phyloP scores from a whole-genome alignment of 1,140 invertebrate species.

The Pogonomyrmex californicus region DNA sequence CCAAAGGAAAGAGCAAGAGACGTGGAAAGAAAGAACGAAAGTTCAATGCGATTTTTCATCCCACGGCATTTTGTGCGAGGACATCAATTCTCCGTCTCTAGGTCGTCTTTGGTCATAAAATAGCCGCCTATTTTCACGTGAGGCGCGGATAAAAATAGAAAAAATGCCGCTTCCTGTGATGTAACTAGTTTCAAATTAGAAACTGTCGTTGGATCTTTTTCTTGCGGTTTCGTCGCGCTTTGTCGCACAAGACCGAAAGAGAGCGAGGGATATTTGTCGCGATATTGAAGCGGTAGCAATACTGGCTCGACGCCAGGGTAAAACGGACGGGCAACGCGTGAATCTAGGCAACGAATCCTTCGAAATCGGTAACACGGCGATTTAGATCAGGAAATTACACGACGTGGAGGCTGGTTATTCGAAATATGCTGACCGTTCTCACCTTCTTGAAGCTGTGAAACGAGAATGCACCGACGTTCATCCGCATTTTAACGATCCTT shows the following conservation, averaged over 20 bases:
- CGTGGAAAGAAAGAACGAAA: not conserved
- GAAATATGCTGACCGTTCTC: constrained; percentile 32
- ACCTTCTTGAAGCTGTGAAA: constrained; percentile 64
- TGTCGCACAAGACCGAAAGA: not conserved
- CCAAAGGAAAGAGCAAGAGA: not conserved
- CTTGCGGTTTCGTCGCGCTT: not conserved
- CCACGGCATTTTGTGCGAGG: not conserved
- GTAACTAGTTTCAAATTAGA: constrained; percentile 63
- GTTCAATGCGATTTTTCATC: not conserved
- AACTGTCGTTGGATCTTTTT: constrained; percentile 41
- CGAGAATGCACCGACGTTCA: constrained; percentile 59
- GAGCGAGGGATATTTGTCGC: constrained; percentile 13
- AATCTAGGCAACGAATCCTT: constrained; percentile 16
- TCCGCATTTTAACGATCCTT: constrained; percentile 50
- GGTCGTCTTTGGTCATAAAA: constrained; percentile 29
- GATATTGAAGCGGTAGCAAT: not conserved
- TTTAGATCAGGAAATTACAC: constrained; percentile 38
- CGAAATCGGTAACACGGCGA: not conserved
- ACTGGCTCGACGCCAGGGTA: constrained; percentile 45
- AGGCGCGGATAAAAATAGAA: constrained; percentile 38
- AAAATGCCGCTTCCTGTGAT: constrained; percentile 31
- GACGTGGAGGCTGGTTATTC: not conserved
- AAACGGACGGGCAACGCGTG: constrained; percentile 10
- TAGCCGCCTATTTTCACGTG: constrained; percentile 32
- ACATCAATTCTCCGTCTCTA: not conserved